These are phyloP conservation scores for Pissodes strobi DNA, from an alignment of 1,140 invertebrate species.

Conservation along the genomic window DNA sequence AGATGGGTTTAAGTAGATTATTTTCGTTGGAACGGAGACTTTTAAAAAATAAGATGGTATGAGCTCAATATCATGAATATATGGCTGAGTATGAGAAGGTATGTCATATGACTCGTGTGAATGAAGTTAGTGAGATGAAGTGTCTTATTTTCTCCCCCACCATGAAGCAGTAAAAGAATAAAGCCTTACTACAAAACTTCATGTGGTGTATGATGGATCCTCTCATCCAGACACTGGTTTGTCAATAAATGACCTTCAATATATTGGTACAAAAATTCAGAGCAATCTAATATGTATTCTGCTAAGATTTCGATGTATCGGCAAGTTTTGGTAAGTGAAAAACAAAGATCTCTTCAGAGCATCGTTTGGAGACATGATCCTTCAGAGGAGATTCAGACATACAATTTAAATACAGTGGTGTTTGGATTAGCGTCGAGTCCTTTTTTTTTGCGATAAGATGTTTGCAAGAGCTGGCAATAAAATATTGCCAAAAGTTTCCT, in stretches of 20 bases:
- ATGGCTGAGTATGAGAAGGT: no score
- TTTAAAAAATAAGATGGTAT: no score
- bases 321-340: slow-evolving; percentile 48
- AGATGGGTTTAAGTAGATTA: no score
- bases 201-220: slow-evolving; percentile 54
- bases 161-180: slow-evolving; percentile 39
- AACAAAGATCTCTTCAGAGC: slow-evolving; percentile 48
- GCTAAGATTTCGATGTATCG: slow-evolving; percentile 57
- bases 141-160: no score
- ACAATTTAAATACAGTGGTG: no score
- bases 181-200: slow-evolving; percentile 32
- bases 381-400: slow-evolving; percentile 31
- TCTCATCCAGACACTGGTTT: slow-evolving; percentile 23
- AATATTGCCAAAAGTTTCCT: slow-evolving; percentile 43
- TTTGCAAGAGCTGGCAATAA: slow-evolving; percentile 43
- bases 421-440: no score
- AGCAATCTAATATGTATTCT: slow-evolving; percentile 46
- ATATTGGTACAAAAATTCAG: slow-evolving; percentile 52
- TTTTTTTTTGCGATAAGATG: slow-evolving; percentile 47
- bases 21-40: no score
- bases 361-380: slow-evolving; percentile 50
- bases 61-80: no score
- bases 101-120: no score
- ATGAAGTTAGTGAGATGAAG: no score
- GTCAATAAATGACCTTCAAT: slow-evolving; percentile 48